Conservation (phyloP, 2,888 invertebrate species). For the Parnassius apollo region DNA sequence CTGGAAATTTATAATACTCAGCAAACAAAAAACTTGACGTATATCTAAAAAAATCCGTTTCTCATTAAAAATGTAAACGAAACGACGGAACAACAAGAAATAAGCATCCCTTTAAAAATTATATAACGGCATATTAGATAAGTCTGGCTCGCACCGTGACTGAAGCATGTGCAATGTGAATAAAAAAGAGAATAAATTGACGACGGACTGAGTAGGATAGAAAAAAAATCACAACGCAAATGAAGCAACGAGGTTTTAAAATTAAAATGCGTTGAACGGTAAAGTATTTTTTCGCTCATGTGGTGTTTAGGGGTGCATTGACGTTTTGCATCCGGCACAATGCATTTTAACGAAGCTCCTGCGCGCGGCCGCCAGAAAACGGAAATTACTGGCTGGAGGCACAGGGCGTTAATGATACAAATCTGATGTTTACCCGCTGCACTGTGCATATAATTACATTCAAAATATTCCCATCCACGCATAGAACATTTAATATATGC, state of each 20-base stretch:
- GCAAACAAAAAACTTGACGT: slow-evolving; percentile 1
- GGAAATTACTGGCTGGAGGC: slow-evolving; percentile 43
- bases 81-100: slow-evolving; percentile 15
- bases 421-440: slow-evolving; percentile 39
- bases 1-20: slow-evolving; percentile 1
- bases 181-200: slow-evolving; percentile 26
- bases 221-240: slow-evolving; percentile 32
- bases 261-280: slow-evolving; percentile 42
- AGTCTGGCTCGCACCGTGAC: slow-evolving; percentile 18
- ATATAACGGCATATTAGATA: slow-evolving; percentile 26
- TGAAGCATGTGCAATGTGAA: slow-evolving; percentile 17
- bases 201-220: slow-evolving; percentile 15
- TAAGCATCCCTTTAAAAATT: slow-evolving; percentile 17
- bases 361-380: slow-evolving; percentile 41
- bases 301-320: slow-evolving; percentile 39
- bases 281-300: slow-evolving; percentile 37
- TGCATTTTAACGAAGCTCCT: slow-evolving; percentile 39
- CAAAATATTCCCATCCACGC: not conserved
- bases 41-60: slow-evolving; percentile 7
- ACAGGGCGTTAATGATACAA: slow-evolving; percentile 36
- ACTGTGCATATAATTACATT: slow-evolving; percentile 16
- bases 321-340: slow-evolving; percentile 38
- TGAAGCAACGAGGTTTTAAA: slow-evolving; percentile 35
- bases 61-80: slow-evolving; percentile 15
- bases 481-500: not conserved